Evolutionary conservation across 2,888 invertebrate species (phyloP), one percentile per base, ranked within the genome.

Genomic region (Pseudeuparius sepicola): DNA sequence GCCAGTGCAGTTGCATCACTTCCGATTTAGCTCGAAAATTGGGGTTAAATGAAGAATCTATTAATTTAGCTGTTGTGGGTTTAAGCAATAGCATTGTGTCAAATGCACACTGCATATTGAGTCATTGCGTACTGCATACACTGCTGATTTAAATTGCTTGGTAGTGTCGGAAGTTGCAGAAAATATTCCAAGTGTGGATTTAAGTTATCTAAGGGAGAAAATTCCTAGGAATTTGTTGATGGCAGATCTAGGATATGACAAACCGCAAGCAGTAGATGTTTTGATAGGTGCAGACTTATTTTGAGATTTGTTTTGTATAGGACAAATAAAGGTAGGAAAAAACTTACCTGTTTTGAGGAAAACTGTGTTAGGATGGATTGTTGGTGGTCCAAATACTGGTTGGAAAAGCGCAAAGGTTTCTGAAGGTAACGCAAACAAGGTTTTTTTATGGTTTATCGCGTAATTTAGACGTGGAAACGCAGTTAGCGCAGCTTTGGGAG

Each of bases 401-500:
- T n/a, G n/a, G n/a, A n/a, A n/a, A n/a, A n/a, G n/a, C n/a, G n/a
- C n/a, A n/a, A n/a, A n/a, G n/a, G n/a, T n/a, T n/a, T n/a, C n/a
- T n/a, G n/a, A n/a, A n/a, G n/a, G n/a, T n/a, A n/a, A n/a, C n/a
- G n/a, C n/a, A n/a, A n/a, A n/a, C n/a, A n/a, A n/a, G n/a, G n/a
- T n/a, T n/a, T n/a, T n/a, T n/a, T n/a, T n/a, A n/a, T n/a, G n/a
- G n/a, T n/a, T n/a, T n/a, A 10, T 7, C 10, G 3, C 15, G n/a
- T n/a, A 32, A 32, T 17, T 6, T 11, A 3, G 36, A 40, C 16
- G 15, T 40, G 12, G 16, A 40, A 3, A 18, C 16, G 14, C 32
- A 39, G 17, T 12, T 40, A 18, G 14, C 32, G 23, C 15, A 23
- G 6, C 39, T 40, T 28, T 40, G 38, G 39, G 24, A 39, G 29